Percentiles rank a stretch among this genome's conserved stretches.
Conservation (phyloP, 2,113 vertebrate species). For the Gymnarchus niloticus region DNA sequence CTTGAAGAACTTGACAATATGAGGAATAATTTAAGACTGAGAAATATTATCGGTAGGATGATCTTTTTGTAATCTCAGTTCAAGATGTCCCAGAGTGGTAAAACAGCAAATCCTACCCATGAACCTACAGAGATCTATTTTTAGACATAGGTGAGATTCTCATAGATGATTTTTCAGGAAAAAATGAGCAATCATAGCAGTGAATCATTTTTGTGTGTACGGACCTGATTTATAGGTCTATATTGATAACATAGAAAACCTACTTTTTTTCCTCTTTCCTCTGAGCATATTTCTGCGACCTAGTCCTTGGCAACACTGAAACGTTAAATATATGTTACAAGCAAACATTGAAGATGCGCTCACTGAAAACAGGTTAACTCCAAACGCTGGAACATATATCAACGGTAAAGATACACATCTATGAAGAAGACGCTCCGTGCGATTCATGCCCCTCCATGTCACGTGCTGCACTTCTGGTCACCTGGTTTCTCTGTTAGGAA, state of each 20-base stretch:
- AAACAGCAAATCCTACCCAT: not conserved
- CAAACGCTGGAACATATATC: not conserved
- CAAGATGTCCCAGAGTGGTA: not conserved
- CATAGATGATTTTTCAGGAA: not conserved
- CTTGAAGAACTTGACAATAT: not conserved
- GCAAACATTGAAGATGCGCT: not conserved
- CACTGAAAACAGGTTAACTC: not conserved
- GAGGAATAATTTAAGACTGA: slow-evolving; percentile 1
- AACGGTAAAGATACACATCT: not conserved
- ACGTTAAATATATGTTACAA: not conserved
- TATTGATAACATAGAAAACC: not conserved
- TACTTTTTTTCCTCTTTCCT: not conserved
- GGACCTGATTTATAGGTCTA: not conserved
- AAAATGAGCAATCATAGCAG: too few relatives aligned
- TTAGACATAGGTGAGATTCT: slow-evolving; percentile 10
- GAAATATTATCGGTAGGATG: not conserved
- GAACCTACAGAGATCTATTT: slow-evolving; percentile 3
- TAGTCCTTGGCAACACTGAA: not conserved
- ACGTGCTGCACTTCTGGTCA: not conserved
- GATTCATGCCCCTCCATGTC: not conserved
- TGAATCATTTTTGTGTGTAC: not conserved
- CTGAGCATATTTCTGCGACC: not conserved
- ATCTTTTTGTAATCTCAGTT: not conserved
- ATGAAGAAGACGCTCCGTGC: not conserved
- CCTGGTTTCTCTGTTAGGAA: too few relatives aligned